Conservation (phyloP, 2,113 vertebrate genomes). For the Phoenicopterus ruber region DNA sequence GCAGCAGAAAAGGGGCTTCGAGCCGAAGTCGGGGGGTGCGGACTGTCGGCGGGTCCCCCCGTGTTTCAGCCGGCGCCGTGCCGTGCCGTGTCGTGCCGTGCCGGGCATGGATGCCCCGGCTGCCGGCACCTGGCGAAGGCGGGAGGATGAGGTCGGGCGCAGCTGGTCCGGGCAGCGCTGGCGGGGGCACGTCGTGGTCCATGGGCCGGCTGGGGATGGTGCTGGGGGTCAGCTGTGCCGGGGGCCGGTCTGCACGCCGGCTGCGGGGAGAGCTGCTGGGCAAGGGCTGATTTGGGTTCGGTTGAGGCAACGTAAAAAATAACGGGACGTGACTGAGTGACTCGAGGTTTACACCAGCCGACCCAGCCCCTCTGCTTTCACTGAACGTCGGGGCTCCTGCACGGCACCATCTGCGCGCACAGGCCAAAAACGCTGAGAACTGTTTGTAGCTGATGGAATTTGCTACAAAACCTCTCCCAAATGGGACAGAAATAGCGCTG, state of each 20-base stretch:
- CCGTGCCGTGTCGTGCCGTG: background rate
- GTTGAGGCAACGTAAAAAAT: background rate
- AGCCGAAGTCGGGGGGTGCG: rapidly evolving
- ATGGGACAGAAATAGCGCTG: background rate
- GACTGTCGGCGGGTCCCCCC: background rate
- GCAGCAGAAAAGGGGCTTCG: background rate
- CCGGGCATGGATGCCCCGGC: background rate
- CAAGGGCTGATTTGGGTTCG: background rate
- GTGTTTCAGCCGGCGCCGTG: rapidly evolving
- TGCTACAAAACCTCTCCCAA: background rate
- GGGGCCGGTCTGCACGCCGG: too few species aligned
- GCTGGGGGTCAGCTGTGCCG: background rate
- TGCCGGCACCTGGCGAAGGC: background rate
- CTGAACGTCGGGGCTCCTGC: background rate
- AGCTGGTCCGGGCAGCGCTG: background rate
- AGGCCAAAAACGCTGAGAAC: background rate
- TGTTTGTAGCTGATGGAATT: background rate
- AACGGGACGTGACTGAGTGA: background rate
- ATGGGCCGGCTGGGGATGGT: background rate
- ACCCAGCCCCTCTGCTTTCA: background rate
- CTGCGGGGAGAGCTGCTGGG: background rate
- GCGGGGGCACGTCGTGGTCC: background rate
- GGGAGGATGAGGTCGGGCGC: background rate
- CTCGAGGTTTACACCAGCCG: background rate
- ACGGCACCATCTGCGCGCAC: rapidly evolving